These are phyloP conservation scores for Pempheris klunzingeri DNA, from an alignment of 2,797 vertebrate genomes.

Conservation along the genomic window DNA sequence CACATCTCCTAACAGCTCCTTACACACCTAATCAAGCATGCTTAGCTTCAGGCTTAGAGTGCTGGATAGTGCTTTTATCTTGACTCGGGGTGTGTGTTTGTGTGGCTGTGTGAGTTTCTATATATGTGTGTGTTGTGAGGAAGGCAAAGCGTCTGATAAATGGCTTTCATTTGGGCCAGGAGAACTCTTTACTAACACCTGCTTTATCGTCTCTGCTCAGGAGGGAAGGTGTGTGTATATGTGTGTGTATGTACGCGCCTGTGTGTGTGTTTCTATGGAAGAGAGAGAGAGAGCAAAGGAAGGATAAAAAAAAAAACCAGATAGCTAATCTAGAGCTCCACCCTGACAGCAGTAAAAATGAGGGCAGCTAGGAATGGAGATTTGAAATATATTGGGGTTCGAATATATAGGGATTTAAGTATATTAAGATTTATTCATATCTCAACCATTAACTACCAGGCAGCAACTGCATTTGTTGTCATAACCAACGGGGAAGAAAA, in stretches of 20 bases:
- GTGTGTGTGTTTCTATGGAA: neutral
- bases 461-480: conserved; percentile 22
- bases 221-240: conserved; percentile 43
- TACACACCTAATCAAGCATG: conserved; percentile 69
- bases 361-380: conserved; percentile 47
- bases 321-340: conserved; percentile 61
- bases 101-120: conserved; percentile 35
- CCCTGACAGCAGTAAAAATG: conserved; percentile 44
- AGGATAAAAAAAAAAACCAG: conserved; percentile 38
- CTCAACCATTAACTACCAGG: conserved; percentile 26
- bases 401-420: conserved; percentile 59
- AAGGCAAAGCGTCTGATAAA: conserved; percentile 73
- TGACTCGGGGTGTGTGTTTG: conserved; percentile 55
- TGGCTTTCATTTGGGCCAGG: conserved; percentile 75
- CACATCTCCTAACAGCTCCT: conserved; percentile 53
- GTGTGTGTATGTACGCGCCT: neutral
- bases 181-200: conserved; percentile 73
- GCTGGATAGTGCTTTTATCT: conserved; percentile 63
- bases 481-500: conserved; percentile 12
- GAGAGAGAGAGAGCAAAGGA: neutral
- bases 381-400: conserved; percentile 50
- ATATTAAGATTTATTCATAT: conserved; percentile 53
- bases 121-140: conserved; percentile 43
- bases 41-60: conserved; percentile 61
- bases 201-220: conserved; percentile 76